Evolutionary conservation across 2,113 vertebrate species (phyloP).

Genomic region (Lampris incognitus): DNA sequence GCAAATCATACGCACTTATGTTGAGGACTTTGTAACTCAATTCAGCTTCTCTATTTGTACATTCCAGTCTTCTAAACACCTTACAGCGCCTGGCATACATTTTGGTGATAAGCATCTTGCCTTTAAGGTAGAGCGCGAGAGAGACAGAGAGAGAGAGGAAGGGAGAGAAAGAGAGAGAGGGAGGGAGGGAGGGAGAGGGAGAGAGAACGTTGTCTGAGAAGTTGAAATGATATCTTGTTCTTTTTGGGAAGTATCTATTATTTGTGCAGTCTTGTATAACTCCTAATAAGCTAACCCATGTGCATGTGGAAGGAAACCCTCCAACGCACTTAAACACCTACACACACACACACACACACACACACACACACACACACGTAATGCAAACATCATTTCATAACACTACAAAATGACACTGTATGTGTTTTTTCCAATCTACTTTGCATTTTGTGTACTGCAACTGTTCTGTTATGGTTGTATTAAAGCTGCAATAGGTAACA

Average conservation of each 20-base stretch:
- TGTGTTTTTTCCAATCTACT: too few species aligned
- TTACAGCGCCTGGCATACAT: neutral
- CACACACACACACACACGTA: neutral
- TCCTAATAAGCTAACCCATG: neutral
- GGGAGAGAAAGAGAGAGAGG: too few species aligned
- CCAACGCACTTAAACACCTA: neutral
- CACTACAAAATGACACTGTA: too few species aligned
- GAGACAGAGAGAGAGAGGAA: too few species aligned
- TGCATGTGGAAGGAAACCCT: constrained; percentile 1
- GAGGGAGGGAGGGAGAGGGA: neutral
- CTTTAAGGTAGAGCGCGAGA: neutral
- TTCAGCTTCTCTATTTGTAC: too few species aligned
- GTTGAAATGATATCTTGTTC: too few species aligned
- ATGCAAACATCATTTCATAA: neutral
- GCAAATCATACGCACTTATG: too few species aligned
- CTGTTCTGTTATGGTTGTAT: too few species aligned
- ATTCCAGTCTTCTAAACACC: too few species aligned
- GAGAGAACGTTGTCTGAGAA: neutral
- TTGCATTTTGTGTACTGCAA: too few species aligned
- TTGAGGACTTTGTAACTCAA: neutral
- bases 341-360: neutral
- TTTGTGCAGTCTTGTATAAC: constrained; percentile 1
- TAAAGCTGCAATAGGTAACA: too few species aligned
- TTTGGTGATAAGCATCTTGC: constrained; percentile 24
- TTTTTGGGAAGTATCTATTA: neutral